Conservation (phyloP, 30 jellyfish, hydroid and myxozoan species). For the Clytia hemisphaerica region DNA sequence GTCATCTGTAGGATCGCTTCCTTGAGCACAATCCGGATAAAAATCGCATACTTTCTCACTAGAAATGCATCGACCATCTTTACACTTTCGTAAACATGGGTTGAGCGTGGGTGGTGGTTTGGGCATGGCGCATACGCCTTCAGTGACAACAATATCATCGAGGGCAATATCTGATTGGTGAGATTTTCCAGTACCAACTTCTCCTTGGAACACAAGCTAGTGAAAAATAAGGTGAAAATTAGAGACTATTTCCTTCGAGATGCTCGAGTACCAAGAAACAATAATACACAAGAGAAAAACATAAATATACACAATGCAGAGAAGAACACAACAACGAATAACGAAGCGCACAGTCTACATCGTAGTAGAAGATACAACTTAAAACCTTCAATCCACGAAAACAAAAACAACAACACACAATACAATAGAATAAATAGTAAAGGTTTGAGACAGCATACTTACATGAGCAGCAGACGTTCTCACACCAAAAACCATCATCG, state of each 20-base stretch:
- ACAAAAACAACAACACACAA: no score
- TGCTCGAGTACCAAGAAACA: no score
- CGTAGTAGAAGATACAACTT: no score
- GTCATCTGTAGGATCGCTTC: conserved; percentile 47
- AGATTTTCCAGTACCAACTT: conserved; percentile 54
- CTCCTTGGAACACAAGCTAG: conserved; percentile 79
- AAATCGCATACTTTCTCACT: conserved; percentile 80
- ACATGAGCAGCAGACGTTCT: no score
- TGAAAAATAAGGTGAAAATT: background rate
- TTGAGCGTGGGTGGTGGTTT: conserved; percentile 91
- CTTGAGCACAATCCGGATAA: conserved; percentile 79
- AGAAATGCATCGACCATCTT: conserved; percentile 52
- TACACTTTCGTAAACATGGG: conserved; percentile 84
- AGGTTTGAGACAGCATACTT: no score
- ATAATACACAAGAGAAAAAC: no score
- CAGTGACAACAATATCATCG: conserved; percentile 58
- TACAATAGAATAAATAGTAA: no score
- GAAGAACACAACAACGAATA: no score
- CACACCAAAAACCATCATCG: no score
- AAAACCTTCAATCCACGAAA: no score
- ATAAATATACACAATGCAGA: no score
- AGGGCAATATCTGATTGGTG: conserved; percentile 73
- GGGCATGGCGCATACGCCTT: conserved; percentile 77
- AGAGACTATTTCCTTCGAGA: background rate
- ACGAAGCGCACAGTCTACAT: no score